These are phyloP conservation scores for Anneissia japonica DNA, from an alignment of 35 echinoderm and acorn worm genomes.

Conservation along the genomic window DNA sequence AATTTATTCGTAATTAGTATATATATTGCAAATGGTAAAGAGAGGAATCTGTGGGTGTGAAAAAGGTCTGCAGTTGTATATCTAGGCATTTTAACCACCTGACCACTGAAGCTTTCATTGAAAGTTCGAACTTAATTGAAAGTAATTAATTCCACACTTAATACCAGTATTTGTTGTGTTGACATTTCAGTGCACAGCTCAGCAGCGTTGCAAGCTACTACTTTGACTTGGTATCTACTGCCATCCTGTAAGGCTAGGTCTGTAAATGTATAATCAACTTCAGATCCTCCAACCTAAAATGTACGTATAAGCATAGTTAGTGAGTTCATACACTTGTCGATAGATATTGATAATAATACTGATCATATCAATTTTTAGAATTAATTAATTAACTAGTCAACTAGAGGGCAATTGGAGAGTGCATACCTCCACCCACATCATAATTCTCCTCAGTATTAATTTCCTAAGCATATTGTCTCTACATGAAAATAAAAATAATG, in stretches of 20 bases:
- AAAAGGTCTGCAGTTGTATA: background rate
- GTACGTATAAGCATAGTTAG: background rate
- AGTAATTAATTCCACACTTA: no score
- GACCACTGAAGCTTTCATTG: background rate
- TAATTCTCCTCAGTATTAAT: no score
- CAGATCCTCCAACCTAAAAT: constrained; percentile 26
- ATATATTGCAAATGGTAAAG: no score
- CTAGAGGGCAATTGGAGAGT: background rate
- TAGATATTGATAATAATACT: background rate
- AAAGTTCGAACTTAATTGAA: background rate
- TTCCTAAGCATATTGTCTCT: no score
- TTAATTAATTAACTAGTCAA: background rate
- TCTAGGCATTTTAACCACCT: background rate
- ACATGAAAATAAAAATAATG: no score
- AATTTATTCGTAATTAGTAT: no score
- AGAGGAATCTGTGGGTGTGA: background rate
- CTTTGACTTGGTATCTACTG: constrained; percentile 9
- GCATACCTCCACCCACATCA: no score
- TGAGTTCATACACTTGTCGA: background rate
- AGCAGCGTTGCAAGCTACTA: constrained; percentile 41
- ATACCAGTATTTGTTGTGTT: constrained; percentile 6
- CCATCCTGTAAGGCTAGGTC: constrained; percentile 39
- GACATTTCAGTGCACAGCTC: constrained; percentile 17
- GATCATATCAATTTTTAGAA: background rate
- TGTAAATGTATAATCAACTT: constrained; percentile 31